Base-by-base conservation (phyloP, 2,797 vertebrate species). In the Semotilus atromaculatus region DNA sequence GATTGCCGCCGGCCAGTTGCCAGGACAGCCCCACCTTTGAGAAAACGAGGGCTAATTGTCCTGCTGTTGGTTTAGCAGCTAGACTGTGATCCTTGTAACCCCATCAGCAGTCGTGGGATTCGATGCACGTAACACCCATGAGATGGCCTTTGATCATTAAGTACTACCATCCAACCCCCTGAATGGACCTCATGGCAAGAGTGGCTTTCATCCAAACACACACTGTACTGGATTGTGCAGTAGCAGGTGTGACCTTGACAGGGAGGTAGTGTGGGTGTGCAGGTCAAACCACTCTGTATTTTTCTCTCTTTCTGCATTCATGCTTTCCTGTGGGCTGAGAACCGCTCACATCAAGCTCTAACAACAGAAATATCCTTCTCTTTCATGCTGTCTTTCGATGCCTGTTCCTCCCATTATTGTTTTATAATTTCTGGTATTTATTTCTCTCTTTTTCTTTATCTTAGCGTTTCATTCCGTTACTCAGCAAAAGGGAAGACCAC, bases 191-290 rank as follows among this genome's bases (percentile, higher is more conserved):
- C 82, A 70, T 84, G 74, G 74, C 45, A 31, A 68, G 60, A 76
- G 82, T 84, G 82, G 82, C 74, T 77, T 62, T 80, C 16, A 83
- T 21, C 79, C 74, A 73, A 67, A 82, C 51, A 80, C 10, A 73
- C 19, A 58, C 85, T 84, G 60, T 78, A 64, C 34, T 74, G 74
- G 48, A 45, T 29, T 53, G 40, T 80, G 80, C 26, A 5, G 43
- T 80, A 83, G 74, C 88, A 89, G 85, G 62, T 86, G 82, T 83
- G 81, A 88, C 86, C 85, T 86, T 89, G 86, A 89, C 86, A 38
- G 70, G 40, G 80, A 55, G 68, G 64, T 80, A n/a, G 53, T 71
- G 86, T 84, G 82, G 78, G 86, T 82, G 86, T 84, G 48, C 68
- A 71, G 62, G 67, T 74, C 80, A 86, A 51, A 7, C 29, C 26